phyloP scores from a whole-genome alignment of 2,797 vertebrate species.

The Pseudochirops cupreus region DNA sequence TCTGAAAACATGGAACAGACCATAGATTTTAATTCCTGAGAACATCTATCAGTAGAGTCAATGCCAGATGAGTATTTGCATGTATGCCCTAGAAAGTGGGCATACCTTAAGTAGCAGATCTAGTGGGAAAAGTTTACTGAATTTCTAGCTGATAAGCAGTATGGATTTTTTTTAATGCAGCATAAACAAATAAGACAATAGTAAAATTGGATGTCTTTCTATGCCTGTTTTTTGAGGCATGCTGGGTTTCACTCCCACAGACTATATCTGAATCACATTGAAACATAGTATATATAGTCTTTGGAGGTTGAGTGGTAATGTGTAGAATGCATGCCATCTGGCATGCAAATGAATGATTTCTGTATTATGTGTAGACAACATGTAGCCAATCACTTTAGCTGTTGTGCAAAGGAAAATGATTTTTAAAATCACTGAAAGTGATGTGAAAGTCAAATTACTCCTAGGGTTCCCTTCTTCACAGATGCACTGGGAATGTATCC shows the following conservation, averaged over 20 bases:
- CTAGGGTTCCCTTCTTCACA: not conserved
- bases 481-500: not conserved
- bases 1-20: conserved; percentile 5
- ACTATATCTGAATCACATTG: conserved; percentile 27
- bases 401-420: not conserved
- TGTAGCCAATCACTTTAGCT: not conserved
- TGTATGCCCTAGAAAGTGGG: conserved; percentile 30
- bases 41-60: conserved; percentile 36
- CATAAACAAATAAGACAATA: not conserved
- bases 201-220: not conserved
- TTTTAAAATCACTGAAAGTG: not conserved
- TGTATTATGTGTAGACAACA: not conserved
- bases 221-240: not conserved
- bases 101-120: conserved; percentile 19
- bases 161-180: not conserved
- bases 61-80: conserved; percentile 28
- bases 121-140: conserved; percentile 3
- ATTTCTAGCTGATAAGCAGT: conserved; percentile 35
- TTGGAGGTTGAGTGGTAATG: conserved; percentile 11
- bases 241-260: not conserved
- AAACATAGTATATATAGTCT: conserved; percentile 18
- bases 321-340: conserved; percentile 1
- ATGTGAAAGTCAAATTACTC: not conserved
- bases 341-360: not conserved
- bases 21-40: conserved; percentile 39